phyloP scores from a whole-genome alignment of 2,888 invertebrate species.

The Hecatera dysodea region DNA sequence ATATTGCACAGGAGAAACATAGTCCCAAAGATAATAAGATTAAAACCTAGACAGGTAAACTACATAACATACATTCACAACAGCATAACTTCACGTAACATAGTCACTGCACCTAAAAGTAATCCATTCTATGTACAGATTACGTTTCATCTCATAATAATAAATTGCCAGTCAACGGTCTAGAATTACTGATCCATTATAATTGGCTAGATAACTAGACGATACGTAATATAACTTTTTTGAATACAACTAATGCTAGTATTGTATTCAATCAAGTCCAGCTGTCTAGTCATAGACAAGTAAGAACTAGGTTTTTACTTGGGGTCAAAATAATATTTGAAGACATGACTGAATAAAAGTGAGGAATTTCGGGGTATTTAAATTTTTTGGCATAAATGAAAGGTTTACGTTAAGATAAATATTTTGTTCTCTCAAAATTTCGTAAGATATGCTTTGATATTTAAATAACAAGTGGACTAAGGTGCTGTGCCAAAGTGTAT shows the following conservation, averaged over 20 bases:
- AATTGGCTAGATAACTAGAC: conserved; percentile 16
- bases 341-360: too few species aligned
- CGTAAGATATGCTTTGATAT: too few species aligned
- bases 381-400: too few species aligned
- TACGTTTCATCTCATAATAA: conserved; percentile 23
- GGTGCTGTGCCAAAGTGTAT: too few species aligned
- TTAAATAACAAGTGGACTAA: too few species aligned
- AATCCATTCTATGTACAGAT: not conserved
- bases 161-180: conserved; percentile 30
- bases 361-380: too few species aligned
- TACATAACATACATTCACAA: conserved; percentile 14
- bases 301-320: too few species aligned
- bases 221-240: conserved; percentile 14
- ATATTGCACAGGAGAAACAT: not conserved
- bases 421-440: too few species aligned
- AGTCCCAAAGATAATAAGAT: conserved; percentile 9
- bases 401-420: too few species aligned
- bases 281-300: not conserved
- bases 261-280: conserved; percentile 6
- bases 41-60: conserved; percentile 8
- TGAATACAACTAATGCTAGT: not conserved
- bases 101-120: conserved; percentile 2
- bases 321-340: too few species aligned
- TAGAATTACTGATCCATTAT: conserved; percentile 22
- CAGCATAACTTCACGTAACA: not conserved